phyloP scores from a whole-genome alignment of 2,113 vertebrate species.

The Protobothrops flavoviridis region DNA sequence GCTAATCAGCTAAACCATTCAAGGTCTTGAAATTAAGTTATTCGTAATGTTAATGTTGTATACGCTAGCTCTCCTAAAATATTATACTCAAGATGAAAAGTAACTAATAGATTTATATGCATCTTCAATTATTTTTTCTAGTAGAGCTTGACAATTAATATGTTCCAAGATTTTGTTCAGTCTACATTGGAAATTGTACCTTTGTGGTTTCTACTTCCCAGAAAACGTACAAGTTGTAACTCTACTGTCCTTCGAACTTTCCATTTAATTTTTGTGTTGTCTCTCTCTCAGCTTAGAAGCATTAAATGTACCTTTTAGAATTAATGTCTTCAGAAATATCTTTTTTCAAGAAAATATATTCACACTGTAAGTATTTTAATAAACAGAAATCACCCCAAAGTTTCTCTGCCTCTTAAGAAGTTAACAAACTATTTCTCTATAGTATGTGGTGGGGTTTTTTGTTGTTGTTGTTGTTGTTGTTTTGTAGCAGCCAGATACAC shows the following conservation, averaged over 20 bases:
- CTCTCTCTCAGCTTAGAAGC: background rate
- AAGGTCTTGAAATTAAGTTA: constrained; percentile 26
- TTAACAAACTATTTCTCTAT: background rate
- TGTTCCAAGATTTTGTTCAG: background rate
- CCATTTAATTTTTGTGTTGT: background rate
- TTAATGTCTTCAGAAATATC: background rate
- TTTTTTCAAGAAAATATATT: background rate
- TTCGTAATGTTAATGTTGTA: background rate
- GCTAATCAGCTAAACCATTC: constrained; percentile 50
- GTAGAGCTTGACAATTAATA: background rate
- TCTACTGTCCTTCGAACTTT: background rate
- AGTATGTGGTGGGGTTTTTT: background rate
- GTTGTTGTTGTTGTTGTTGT: background rate
- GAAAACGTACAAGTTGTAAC: background rate
- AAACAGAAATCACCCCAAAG: too few species aligned
- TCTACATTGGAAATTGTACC: background rate
- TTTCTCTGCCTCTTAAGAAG: background rate
- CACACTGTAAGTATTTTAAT: background rate
- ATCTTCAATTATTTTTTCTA: background rate
- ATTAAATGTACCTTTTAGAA: background rate
- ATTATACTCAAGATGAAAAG: background rate
- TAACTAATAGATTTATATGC: background rate
- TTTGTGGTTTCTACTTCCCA: background rate
- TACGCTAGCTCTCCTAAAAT: background rate
- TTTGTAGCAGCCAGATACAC: background rate